A percentile compares a stretch with the other conserved stretches of the same genome.
These are phyloP conservation scores for Drosophila sp. DNA, from an alignment of 1,140 invertebrate species.

Conservation along the genomic window DNA sequence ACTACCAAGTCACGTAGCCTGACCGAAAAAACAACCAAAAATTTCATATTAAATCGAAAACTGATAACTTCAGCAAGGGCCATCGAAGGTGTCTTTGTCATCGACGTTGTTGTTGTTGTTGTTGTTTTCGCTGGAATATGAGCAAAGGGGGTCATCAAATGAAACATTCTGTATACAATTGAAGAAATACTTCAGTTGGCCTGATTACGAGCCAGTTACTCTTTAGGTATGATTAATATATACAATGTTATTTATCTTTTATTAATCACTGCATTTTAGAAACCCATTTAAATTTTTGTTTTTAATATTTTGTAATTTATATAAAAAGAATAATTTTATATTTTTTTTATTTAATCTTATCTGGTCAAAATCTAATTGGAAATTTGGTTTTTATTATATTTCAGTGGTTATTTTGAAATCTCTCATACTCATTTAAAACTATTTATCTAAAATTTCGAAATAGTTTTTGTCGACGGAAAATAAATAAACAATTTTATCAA, in stretches of 20 bases:
- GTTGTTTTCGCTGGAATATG: constrained; percentile 21
- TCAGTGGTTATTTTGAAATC: no score
- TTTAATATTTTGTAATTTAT: no score
- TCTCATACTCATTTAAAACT: no score
- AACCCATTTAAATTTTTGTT: no score
- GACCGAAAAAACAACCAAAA: neutral
- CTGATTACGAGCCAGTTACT: constrained; percentile 16
- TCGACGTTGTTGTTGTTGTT: constrained; percentile 1
- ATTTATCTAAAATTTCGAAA: no score
- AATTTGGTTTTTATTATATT: no score
- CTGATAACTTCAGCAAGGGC: constrained; percentile 29
- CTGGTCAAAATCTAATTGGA: no score
- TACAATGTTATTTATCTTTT: constrained; percentile 6
- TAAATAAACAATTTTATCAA: neutral
- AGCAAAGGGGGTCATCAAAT: constrained; percentile 41
- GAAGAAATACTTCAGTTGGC: constrained; percentile 17
- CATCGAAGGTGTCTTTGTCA: constrained; percentile 15
- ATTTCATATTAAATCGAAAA: constrained; percentile 27
- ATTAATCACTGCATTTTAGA: no score
- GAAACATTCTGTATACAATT: constrained; percentile 14
- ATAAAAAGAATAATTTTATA: no score
- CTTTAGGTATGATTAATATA: no score
- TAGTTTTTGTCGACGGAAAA: no score
- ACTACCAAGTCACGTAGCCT: constrained; percentile 17
- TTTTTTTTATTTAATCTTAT: no score